Evolutionary conservation across 2,888 invertebrate species (phyloP), one percentile per base, ranked within the genome.

Genomic region (Plagiodera versicolora): DNA sequence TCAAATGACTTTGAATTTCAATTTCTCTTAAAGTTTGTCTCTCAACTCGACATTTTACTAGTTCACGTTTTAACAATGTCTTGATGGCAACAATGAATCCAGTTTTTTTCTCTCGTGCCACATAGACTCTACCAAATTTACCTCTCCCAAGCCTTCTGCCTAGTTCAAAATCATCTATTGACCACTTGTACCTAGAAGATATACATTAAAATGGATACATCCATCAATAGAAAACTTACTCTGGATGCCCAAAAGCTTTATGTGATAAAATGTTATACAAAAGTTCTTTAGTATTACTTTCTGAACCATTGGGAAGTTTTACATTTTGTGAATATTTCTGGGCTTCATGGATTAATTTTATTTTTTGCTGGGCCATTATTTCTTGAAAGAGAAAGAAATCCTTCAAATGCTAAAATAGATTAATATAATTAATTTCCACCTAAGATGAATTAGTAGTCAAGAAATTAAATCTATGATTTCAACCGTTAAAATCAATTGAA

Each of bases 71-170:
- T 75, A 90, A 89, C 61, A 95, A 80, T 0, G 91, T 87, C 81
- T 94, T 91, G 71, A 93, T 85, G 1, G 92, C 93, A 6, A 92
- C 88, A 67, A 91, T 79, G 68, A 85, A 91, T 45, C 91, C 87
- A 11, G 89, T 89, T 70, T 84, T 84, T 74, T 89, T 91, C 73
- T 96, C 95, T 67, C 92, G 83, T 0, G 95, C 95, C 48, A 95
- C 81, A 77, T 92, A 95, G 0, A 97, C 96, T 71, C 92, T 88
- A 0, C 97, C 97, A 79, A 97, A 98, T 80, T 95, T 96, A 0
- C 97, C 97, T 75, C 90, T 87, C 0, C 97, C 97, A n/a, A 97
- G 81, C 0, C 89, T 87, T 56, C 89, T 86, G 0, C 98, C 98
- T 70, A 98, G 89, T 74, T 98, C 97, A 80, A 98, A 98, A 80